phyloP scores from a whole-genome alignment of 1,140 invertebrate genomes.

The Mycetomoellerius zeteki region DNA sequence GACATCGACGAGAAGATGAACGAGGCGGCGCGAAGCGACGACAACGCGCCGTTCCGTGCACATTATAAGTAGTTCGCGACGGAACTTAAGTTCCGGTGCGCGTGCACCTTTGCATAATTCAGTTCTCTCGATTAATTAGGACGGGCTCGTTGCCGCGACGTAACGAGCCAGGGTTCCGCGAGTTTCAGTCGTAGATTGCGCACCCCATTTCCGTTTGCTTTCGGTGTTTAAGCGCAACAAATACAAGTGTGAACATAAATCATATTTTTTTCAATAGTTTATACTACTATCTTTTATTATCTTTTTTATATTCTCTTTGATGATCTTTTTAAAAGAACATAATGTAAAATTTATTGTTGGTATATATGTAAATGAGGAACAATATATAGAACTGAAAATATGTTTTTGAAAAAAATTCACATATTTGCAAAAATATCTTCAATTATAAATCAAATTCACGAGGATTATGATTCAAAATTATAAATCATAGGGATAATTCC shows the following conservation, averaged over 20 bases:
- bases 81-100: constrained; percentile 68
- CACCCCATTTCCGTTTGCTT: constrained; percentile 28
- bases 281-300: neutral
- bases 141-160: constrained; percentile 38
- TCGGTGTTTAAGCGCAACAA: neutral
- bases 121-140: constrained; percentile 37
- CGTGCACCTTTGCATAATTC: constrained; percentile 49
- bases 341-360: neutral
- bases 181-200: constrained; percentile 33
- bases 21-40: constrained; percentile 13
- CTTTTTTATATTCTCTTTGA: neutral
- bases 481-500: neutral
- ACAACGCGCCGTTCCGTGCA: constrained; percentile 18
- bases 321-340: neutral
- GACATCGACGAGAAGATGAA: constrained; percentile 11
- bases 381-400: neutral
- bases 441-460: neutral
- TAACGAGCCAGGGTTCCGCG: constrained; percentile 57
- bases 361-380: neutral
- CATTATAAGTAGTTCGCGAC: constrained; percentile 17
- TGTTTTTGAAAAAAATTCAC: neutral
- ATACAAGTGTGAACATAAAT: neutral
- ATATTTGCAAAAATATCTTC: neutral
- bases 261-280: neutral
- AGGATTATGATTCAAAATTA: neutral